phyloP scores from a whole-genome alignment of 2,888 invertebrate genomes.

The Aleiodes testaceus region DNA sequence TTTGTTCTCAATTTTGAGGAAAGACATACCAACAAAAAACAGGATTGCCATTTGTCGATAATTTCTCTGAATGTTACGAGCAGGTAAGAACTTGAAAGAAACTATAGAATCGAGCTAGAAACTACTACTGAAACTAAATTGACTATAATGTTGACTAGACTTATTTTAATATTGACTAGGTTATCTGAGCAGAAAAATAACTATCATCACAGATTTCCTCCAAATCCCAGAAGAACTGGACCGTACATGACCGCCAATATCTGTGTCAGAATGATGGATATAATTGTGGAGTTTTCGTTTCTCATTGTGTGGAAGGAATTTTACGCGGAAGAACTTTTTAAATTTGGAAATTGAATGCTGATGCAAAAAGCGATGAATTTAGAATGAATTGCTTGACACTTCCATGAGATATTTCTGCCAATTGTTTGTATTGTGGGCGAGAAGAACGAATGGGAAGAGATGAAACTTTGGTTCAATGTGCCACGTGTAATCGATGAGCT shows the following conservation, averaged over 20 bases:
- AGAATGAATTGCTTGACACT: slow-evolving; percentile 18
- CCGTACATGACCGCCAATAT: slow-evolving; percentile 7
- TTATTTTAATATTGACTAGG: no score
- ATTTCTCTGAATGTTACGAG: no score
- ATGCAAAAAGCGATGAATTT: slow-evolving; percentile 22
- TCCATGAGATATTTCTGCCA: slow-evolving; percentile 19
- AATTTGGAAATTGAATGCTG: slow-evolving; percentile 18
- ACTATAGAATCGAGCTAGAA: no score
- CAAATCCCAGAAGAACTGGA: slow-evolving; percentile 17
- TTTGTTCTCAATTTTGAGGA: neutral
- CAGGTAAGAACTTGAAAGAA: no score
- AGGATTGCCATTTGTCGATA: no score
- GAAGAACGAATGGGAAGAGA: neutral
- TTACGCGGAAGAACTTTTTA: neutral
- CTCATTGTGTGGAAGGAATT: slow-evolving; percentile 37
- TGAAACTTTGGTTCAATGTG: slow-evolving; percentile 1
- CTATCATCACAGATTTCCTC: slow-evolving; percentile 5
- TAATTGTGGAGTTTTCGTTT: slow-evolving; percentile 42
- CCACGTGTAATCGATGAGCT: neutral
- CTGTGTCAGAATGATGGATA: slow-evolving; percentile 36
- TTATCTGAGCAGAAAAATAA: no score
- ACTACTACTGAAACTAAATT: no score
- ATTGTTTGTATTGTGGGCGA: slow-evolving; percentile 31
- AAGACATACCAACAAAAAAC: no score
- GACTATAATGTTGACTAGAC: no score